Evolutionary conservation across 2,797 vertebrate species (phyloP), one percentile per base, ranked within the genome.

Genomic region (Bradypodion ventrale): DNA sequence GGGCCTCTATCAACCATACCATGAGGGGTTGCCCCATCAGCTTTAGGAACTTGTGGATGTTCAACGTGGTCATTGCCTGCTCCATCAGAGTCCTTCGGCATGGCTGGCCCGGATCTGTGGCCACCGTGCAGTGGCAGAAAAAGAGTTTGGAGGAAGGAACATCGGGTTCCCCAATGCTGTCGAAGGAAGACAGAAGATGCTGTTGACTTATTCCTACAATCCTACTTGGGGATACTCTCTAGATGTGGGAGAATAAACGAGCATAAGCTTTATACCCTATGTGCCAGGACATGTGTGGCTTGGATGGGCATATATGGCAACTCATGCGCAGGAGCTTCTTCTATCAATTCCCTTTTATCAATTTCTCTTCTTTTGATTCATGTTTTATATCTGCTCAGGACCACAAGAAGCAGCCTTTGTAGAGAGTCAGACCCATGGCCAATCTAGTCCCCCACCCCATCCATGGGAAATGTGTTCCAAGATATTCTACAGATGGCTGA

Each of bases 11-110:
- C 85, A 37, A 0, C 8, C 94, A 2, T 96, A 99, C 98, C 97
- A 99, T 93, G 1, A 98, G 90, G 0, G 98, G 98, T 52, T 97
- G 96, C 32, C 96, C 97, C 97, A 99, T 97, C 75, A 97, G 95
- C 93, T 98, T 98, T 87, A 99, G 95, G 93, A 98, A 98, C 52
- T 94, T 93, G 94, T 99, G 96, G 84, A 99, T 96, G 93, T 92
- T 97, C 86, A 99, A 94, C 16, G 97, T 96, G 35, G 97, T 96
- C 87, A 99, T 84, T 0, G 96, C 85, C 66, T 95, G 96, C 76
- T 92, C 96, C 97, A 98, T 96, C 16, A 89, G 92, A 0, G 97
- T 98, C 89, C 96, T 92, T 70, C 92, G 95, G 90, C 98, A 99
- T 25, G 95, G 95, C 79, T 97, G 96, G 0, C 87, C 90, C 59